Evolutionary conservation across 2,113 vertebrate species (phyloP).

Genomic region (Salvelinus namaycush): DNA sequence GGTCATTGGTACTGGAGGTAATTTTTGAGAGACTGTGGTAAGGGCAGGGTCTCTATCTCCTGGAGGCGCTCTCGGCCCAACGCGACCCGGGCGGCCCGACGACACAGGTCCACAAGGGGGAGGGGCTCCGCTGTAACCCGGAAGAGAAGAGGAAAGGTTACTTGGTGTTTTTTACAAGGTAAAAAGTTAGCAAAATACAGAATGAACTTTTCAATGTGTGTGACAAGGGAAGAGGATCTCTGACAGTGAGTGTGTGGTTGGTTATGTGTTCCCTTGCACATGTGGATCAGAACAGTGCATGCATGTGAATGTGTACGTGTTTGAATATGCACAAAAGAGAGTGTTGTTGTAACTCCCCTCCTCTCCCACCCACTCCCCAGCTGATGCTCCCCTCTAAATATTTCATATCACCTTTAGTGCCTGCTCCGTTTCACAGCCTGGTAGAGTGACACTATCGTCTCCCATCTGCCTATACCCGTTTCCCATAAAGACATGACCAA

Average conservation of each 20-base stretch:
- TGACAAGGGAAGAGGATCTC: too few relatives aligned
- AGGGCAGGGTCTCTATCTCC: constrained; percentile 89
- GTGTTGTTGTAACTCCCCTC: neutral
- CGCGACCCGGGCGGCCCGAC: constrained; percentile 89
- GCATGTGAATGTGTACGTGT: too few relatives aligned
- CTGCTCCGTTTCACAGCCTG: neutral
- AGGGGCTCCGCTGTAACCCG: constrained; percentile 88
- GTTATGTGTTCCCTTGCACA: too few relatives aligned
- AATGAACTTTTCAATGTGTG: too few relatives aligned
- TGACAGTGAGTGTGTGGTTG: too few relatives aligned
- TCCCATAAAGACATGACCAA: too few relatives aligned
- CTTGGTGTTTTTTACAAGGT: neutral
- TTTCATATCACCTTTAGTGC: constrained; percentile 3
- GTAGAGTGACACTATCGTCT: neutral
- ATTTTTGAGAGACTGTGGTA: constrained; percentile 96
- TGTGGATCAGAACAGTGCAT: too few relatives aligned
- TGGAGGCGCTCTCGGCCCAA: constrained; percentile 90
- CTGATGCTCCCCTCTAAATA: constrained; percentile 15
- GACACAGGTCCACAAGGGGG: constrained; percentile 95
- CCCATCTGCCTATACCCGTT: neutral
- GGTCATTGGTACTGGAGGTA: constrained; percentile 98
- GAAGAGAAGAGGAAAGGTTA: neutral
- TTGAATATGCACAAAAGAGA: too few relatives aligned
- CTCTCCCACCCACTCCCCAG: neutral
- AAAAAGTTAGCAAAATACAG: too few relatives aligned